A percentile compares a stretch with the other conserved stretches of the same genome.
Evolutionary conservation across 1,140 invertebrate species (phyloP).

Genomic region (Drosophila baimaii): DNA sequence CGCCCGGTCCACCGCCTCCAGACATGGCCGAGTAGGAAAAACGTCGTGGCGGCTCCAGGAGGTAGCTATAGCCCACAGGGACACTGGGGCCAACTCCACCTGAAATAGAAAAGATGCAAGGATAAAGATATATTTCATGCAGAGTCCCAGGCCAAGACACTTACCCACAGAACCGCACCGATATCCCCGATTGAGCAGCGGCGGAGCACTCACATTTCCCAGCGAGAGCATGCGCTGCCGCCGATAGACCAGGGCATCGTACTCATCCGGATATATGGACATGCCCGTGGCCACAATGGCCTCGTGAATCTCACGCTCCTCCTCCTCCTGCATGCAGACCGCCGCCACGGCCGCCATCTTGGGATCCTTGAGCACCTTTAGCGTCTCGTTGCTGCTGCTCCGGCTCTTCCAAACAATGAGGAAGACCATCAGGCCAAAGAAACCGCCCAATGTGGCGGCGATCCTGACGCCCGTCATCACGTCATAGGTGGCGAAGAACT

Average conservation of each 20-base stretch:
- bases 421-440: slow-evolving; percentile 94
- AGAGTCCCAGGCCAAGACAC: neutral
- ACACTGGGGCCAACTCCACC: slow-evolving; percentile 63
- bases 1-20: slow-evolving; percentile 68
- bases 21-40: slow-evolving; percentile 84
- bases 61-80: slow-evolving; percentile 88
- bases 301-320: slow-evolving; percentile 89
- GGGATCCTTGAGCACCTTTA: slow-evolving; percentile 86
- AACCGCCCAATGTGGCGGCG: slow-evolving; percentile 93
- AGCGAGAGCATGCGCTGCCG: slow-evolving; percentile 85
- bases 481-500: slow-evolving; percentile 95
- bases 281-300: slow-evolving; percentile 89
- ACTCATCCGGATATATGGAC: slow-evolving; percentile 85
- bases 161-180: slow-evolving; percentile 89
- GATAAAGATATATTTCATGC: neutral
- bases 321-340: slow-evolving; percentile 91
- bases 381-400: slow-evolving; percentile 88
- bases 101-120: neutral
- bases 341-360: slow-evolving; percentile 88
- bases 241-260: slow-evolving; percentile 85
- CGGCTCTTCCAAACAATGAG: slow-evolving; percentile 94
- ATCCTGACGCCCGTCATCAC: slow-evolving; percentile 95
- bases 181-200: slow-evolving; percentile 84
- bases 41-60: slow-evolving; percentile 87
- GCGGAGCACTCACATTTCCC: slow-evolving; percentile 85